Evolutionary conservation across 2,888 invertebrate genomes (phyloP).

Genomic region (Vesta saturnalis): DNA sequence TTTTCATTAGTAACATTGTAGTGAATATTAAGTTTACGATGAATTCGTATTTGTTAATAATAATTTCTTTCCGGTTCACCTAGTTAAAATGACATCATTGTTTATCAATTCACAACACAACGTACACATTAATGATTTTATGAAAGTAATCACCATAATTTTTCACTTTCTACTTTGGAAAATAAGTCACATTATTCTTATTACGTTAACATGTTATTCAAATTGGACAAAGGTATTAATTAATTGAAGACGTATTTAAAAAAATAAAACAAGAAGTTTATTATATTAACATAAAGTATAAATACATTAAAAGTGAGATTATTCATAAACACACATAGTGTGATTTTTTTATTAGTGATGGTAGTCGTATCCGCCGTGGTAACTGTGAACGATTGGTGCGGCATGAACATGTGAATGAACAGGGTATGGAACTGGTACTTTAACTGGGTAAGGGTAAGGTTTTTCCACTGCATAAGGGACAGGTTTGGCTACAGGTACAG

Average conservation of each 20-base stretch:
- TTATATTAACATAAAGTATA: conserved; percentile 37
- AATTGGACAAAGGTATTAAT: background rate
- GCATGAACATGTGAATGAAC: conserved; percentile 26
- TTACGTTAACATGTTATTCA: background rate
- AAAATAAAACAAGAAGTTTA: conserved; percentile 39
- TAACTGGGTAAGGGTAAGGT: conserved; percentile 61
- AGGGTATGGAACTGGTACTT: conserved; percentile 69
- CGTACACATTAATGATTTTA: background rate
- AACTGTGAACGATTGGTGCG: conserved; percentile 19
- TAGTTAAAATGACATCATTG: background rate
- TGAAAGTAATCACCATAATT: conserved; percentile 7
- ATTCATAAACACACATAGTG: conserved; percentile 32
- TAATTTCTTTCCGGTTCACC: conserved; percentile 1
- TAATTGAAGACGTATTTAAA: conserved; percentile 25
- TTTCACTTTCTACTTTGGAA: conserved; percentile 6
- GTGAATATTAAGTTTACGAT: too few relatives aligned
- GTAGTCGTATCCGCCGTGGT: conserved; percentile 28
- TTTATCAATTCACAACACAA: background rate
- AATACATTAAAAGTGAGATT: conserved; percentile 32
- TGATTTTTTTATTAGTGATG: conserved; percentile 29
- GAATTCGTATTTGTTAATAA: too few relatives aligned
- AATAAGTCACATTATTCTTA: background rate
- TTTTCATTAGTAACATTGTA: too few relatives aligned
- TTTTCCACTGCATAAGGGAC: conserved; percentile 61
- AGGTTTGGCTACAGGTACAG: conserved; percentile 73